Base-by-base conservation (phyloP, 2,113 vertebrate species). In the Epinephelus lanceolatus region DNA sequence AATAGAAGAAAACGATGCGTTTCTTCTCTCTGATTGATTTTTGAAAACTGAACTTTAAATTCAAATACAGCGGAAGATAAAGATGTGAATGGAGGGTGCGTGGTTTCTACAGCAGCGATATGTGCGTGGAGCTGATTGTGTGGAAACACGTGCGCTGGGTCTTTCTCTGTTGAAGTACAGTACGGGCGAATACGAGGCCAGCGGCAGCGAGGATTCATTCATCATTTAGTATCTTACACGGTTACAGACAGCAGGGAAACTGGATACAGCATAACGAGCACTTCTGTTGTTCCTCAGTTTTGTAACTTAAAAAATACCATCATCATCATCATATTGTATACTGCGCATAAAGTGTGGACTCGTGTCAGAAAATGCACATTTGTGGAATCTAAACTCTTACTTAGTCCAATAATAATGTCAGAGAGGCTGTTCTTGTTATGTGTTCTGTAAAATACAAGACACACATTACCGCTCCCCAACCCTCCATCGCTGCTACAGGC, bases 141-240 rank as follows among this genome's bases (percentile, higher is more conserved):
- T 14, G 21, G 37, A 49, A 88, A 81, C 88, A 86, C 75, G 71
- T 92, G 88, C n/a, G 60, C 25, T 12, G 40, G 71, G 1, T 82
- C 30, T 56, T 49, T 51, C 65, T 81, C 52, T 86, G 69, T 77
- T 21, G 37, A 33, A 42, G 21, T 74, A 78, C 52, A 70, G 71
- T 62, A 59, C 47, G 14, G 19, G 52, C 33, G 56, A 74, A 89
- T 45, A 52, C 27, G 53, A 17, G 57, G 72, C 62, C 67, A 27
- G 67, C 52, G 51, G 70, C 74, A 57, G 76, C 71, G 2, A 65
- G 74, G 71, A 23, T 80, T 93, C 92, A 93, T 94, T 93, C 87
- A 94, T 93, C 86, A 91, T 94, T 94, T 84, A 93, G 85, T 14
- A 60, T 69, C 71, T 83, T 92, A 76, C 71, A 65, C 25, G 37